Evolutionary conservation across 2,797 vertebrate species (phyloP).

Genomic region (Limnodromus scolopaceus): DNA sequence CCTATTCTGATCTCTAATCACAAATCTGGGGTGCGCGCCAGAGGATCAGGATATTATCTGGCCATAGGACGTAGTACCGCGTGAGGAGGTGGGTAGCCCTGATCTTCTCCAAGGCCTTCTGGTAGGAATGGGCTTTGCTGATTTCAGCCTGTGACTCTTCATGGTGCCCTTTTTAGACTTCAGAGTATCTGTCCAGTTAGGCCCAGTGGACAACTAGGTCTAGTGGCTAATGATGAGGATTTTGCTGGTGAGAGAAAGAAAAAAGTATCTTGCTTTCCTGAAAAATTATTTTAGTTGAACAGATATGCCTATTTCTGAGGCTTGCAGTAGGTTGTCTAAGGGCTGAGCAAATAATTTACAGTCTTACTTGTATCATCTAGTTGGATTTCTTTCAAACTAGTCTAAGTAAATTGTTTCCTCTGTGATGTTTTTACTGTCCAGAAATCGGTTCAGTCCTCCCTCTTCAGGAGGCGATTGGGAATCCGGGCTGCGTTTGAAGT

Average conservation of each 20-base stretch:
- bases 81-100: neutral
- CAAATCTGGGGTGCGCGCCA: neutral
- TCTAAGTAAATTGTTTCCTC: neutral
- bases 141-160: neutral
- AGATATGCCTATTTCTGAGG: neutral
- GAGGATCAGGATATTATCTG: neutral
- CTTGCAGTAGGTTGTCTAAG: neutral
- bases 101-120: neutral
- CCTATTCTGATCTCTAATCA: neutral
- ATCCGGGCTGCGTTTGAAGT: slow-evolving; percentile 92
- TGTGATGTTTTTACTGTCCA: slow-evolving; percentile 63
- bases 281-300: neutral
- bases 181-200: neutral
- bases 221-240: neutral
- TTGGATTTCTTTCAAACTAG: neutral
- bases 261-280: neutral
- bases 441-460: slow-evolving; percentile 92
- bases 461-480: slow-evolving; percentile 90
- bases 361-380: neutral
- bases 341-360: neutral
- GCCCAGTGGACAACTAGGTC: neutral
- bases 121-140: neutral
- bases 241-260: neutral
- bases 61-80: neutral
- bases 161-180: neutral